A percentile compares a stretch with the other conserved stretches of the same genome.
These are phyloP conservation scores for Brachionichthys hirsutus DNA, from an alignment of 2,113 vertebrate genomes.

Conservation along the genomic window DNA sequence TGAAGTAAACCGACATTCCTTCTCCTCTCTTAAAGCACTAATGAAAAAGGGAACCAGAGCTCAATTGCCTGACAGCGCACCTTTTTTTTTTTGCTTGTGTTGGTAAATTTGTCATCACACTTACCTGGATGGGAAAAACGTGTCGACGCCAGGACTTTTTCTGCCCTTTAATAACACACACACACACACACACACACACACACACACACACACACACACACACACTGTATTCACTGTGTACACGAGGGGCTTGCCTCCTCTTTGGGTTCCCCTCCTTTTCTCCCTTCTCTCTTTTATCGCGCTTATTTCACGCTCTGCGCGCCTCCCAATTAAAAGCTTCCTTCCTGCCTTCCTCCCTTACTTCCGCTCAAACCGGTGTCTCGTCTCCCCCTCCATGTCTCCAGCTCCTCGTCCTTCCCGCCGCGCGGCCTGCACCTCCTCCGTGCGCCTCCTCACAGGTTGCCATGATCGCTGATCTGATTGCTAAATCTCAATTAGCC, in stretches of 20 bases:
- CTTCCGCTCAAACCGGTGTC: conserved; percentile 27
- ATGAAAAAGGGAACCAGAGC: conserved; percentile 56
- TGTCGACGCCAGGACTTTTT: conserved; percentile 73
- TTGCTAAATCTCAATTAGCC: conserved; percentile 71
- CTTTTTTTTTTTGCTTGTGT: conserved; percentile 79
- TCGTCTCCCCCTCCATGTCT: conserved; percentile 13
- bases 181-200: conserved; percentile 40
- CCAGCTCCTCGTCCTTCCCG: conserved; percentile 13
- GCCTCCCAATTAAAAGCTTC: conserved; percentile 56
- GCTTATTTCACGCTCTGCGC: conserved; percentile 66
- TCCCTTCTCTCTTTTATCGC: conserved; percentile 46
- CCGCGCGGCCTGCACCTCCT: no score
- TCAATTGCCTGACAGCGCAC: conserved; percentile 75
- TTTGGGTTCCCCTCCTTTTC: conserved; percentile 15
- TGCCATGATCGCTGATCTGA: conserved; percentile 64
- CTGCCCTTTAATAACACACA: conserved; percentile 69
- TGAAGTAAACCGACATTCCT: conserved; percentile 11
- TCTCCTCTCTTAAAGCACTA: conserved; percentile 56
- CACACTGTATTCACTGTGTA: conserved; percentile 23
- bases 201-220: conserved; percentile 18
- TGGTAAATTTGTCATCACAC: conserved; percentile 77
- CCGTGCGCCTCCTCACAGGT: conserved; percentile 39
- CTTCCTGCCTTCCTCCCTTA: conserved; percentile 18
- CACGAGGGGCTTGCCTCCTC: conserved; percentile 13
- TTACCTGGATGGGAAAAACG: conserved; percentile 76